Evolutionary conservation across 2,113 vertebrate genomes (phyloP), one percentile per base, ranked within the genome.

Genomic region (Pipa parva): DNA sequence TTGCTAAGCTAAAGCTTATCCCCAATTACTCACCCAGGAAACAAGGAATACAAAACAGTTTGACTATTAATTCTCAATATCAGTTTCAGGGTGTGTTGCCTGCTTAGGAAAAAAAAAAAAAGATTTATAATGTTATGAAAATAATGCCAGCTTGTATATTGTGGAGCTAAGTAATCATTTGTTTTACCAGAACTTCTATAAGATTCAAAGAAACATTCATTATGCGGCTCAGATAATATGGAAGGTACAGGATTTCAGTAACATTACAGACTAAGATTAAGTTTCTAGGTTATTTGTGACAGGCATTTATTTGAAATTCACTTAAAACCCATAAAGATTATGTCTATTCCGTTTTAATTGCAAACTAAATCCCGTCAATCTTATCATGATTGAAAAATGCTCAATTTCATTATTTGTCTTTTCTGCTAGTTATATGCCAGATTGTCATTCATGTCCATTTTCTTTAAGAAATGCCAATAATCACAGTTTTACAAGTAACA

Each of bases 131-230:
- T 15, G 31, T 58, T 37, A 3, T 29, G 22, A 24, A 20, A 22
- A 55, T 12, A 48, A 58, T 22, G 33, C 29, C 63, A 48, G 39
- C 54, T 55, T 36, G 20, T 15, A 18, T 46, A 42, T 4, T 27
- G 20, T 45, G 11, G 15, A 22, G 50, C 29, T 58, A 66, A 58
- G 48, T 67, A 50, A 58, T 37, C n/a, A 29, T 55, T 48, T 61
- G 25, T 67, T 31, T 58, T 13, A 50, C 15, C 7, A 6, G 22
- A 27, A 22, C 45, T 36, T 59, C 39, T 21, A 10, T 49, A 51
- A 17, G 57, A 66, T 49, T 59, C 17, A 67, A 59, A n/a, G 36
- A 33, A 49, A 37, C 42, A 67, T 59, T 66, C 54, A 59, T 58
- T 67, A 67, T 24, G 46, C 28, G 49, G 54, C 29, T 49, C 21